Percentiles rank a stretch among this genome's conserved stretches.
phyloP scores from a whole-genome alignment of 2,113 vertebrate species.

The Saccopteryx bilineata region DNA sequence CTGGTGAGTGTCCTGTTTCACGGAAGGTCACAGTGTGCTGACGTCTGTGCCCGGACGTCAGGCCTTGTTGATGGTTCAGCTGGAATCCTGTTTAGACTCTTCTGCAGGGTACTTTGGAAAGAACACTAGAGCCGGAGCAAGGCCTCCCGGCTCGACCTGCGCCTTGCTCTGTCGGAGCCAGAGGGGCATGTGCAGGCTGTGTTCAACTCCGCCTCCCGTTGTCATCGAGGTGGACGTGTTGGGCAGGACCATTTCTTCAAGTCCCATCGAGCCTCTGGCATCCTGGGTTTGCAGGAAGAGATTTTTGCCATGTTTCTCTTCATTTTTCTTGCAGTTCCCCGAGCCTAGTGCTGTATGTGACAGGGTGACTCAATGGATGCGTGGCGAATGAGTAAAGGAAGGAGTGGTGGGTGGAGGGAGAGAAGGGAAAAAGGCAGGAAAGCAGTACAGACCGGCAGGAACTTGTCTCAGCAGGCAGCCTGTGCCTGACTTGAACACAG shows the following conservation, averaged over 20 bases:
- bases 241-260: neutral
- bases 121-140: neutral
- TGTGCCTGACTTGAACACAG: rapidly evolving
- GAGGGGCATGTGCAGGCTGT: rapidly evolving
- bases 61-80: neutral
- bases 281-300: neutral
- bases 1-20: neutral
- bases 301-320: neutral
- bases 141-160: neutral
- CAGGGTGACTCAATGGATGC: rapidly evolving
- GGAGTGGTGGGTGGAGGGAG: neutral
- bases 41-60: neutral
- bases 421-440: no score
- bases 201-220: rapidly evolving
- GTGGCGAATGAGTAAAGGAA: rapidly evolving
- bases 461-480: neutral
- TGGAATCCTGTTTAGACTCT: neutral
- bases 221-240: neutral
- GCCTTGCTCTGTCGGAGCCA: rapidly evolving
- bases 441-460: neutral
- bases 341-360: neutral
- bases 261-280: neutral
- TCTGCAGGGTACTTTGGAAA: neutral
- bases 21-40: neutral
- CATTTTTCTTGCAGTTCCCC: neutral